Percentiles rank a stretch among this genome's conserved stretches.
These are phyloP conservation scores for Brachyptera risi DNA, from an alignment of 2,888 invertebrate species.

Conservation along the genomic window DNA sequence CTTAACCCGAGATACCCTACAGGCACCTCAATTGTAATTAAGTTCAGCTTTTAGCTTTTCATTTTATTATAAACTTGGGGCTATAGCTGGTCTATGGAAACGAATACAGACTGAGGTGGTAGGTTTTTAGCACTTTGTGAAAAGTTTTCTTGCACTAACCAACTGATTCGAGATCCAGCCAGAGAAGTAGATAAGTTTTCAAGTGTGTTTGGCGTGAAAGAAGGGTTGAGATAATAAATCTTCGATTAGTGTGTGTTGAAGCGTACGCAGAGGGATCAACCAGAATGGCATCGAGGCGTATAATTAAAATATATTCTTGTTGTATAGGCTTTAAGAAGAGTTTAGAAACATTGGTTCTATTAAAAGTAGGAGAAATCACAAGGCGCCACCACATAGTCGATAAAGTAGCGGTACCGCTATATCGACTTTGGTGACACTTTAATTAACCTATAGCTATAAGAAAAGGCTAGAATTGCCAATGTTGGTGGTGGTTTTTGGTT, in stretches of 20 bases:
- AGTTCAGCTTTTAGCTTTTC: neutral
- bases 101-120: too few relatives aligned
- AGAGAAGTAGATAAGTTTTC: neutral
- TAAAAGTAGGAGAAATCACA: too few relatives aligned
- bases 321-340: neutral
- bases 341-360: too few relatives aligned
- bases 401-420: too few relatives aligned
- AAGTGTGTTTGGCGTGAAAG: neutral
- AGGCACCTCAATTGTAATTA: constrained; percentile 4
- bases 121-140: too few relatives aligned
- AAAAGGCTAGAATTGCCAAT: too few relatives aligned
- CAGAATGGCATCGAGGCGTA: constrained; percentile 2
- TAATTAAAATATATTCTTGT: constrained; percentile 9
- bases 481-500: too few relatives aligned
- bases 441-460: too few relatives aligned
- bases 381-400: too few relatives aligned
- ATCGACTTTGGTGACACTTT: too few relatives aligned
- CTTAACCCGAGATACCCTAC: neutral
- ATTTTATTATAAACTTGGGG: neutral
- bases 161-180: neutral
- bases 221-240: constrained; percentile 9
- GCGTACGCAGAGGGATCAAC: neutral
- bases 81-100: neutral
- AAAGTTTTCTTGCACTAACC: neutral
- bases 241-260: neutral